These are phyloP conservation scores for Heliothis peltigera DNA, from an alignment of 2,888 invertebrate species.

Conservation along the genomic window DNA sequence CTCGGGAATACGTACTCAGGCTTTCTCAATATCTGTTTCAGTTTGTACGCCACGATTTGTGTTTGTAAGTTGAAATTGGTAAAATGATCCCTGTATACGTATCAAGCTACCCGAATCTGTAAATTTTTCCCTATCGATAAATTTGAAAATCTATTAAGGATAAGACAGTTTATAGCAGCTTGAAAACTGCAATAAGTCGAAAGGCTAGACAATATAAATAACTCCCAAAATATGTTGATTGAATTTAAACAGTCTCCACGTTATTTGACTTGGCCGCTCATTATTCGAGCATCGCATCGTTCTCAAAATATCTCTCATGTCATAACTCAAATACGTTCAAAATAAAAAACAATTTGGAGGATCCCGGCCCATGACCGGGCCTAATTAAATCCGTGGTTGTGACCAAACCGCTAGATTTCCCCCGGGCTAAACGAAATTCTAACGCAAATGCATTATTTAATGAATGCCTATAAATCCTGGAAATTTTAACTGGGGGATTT, in stretches of 20 bases:
- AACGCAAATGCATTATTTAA: conserved; percentile 62
- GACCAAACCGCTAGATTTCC: conserved; percentile 55
- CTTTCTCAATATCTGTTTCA: not conserved
- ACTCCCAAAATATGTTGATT: too few relatives aligned
- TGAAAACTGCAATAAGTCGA: too few relatives aligned
- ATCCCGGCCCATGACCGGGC: conserved; percentile 32
- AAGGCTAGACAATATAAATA: too few relatives aligned
- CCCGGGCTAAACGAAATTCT: conserved; percentile 41
- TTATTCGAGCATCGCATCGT: not conserved
- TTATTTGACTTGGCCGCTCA: too few relatives aligned
- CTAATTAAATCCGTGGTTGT: conserved; percentile 58
- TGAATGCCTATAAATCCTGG: conserved; percentile 55
- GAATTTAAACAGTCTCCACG: too few relatives aligned
- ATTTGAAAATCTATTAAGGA: too few relatives aligned
- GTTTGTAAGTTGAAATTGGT: not conserved
- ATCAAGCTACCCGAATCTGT: too few relatives aligned
- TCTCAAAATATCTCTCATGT: conserved; percentile 21
- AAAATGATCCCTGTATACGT: too few relatives aligned
- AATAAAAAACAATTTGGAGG: conserved; percentile 49
- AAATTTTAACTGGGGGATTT: conserved; percentile 53
- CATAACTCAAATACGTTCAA: conserved; percentile 45
- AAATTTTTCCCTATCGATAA: too few relatives aligned
- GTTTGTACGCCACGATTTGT: not conserved
- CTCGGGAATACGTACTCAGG: conserved; percentile 19
- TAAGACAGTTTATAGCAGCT: too few relatives aligned